Percentiles rank a stretch among this genome's conserved stretches.
phyloP scores from a whole-genome alignment of 2,888 invertebrate species.

The Sarcophaga variegata region DNA sequence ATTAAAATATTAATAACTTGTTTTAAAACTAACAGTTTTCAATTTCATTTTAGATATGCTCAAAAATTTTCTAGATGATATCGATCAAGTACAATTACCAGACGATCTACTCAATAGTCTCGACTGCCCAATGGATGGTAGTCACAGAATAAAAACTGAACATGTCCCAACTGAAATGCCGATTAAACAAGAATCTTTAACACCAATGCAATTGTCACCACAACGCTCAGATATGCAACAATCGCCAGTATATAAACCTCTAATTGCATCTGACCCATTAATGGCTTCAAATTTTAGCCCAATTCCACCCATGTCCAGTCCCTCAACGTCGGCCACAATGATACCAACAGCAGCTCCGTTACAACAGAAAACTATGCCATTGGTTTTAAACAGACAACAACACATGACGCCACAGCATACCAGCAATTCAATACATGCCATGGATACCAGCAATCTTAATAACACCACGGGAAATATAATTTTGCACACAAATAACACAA shows the following conservation, averaged over 20 bases:
- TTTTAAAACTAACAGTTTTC: not conserved
- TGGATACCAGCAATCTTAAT: constrained; percentile 69
- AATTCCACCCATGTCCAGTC: constrained; percentile 63
- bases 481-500: constrained; percentile 35
- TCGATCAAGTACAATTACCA: constrained; percentile 76
- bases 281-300: constrained; percentile 76
- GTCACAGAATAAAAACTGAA: constrained; percentile 71
- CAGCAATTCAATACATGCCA: constrained; percentile 72
- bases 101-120: constrained; percentile 73
- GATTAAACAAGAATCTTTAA: constrained; percentile 73
- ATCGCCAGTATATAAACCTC: constrained; percentile 74
- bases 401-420: constrained; percentile 27
- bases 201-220: constrained; percentile 63
- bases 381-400: constrained; percentile 63
- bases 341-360: constrained; percentile 47
- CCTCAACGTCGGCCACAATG: constrained; percentile 58
- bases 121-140: constrained; percentile 71
- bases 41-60: constrained; percentile 75
- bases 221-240: constrained; percentile 47
- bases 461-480: constrained; percentile 50
- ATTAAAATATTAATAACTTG: not conserved
- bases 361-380: constrained; percentile 23
- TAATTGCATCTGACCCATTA: constrained; percentile 74
- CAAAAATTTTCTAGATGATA: constrained; percentile 78
- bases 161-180: constrained; percentile 71